phyloP scores from a whole-genome alignment of 2,113 vertebrate genomes.

The Toxotes chatareus region DNA sequence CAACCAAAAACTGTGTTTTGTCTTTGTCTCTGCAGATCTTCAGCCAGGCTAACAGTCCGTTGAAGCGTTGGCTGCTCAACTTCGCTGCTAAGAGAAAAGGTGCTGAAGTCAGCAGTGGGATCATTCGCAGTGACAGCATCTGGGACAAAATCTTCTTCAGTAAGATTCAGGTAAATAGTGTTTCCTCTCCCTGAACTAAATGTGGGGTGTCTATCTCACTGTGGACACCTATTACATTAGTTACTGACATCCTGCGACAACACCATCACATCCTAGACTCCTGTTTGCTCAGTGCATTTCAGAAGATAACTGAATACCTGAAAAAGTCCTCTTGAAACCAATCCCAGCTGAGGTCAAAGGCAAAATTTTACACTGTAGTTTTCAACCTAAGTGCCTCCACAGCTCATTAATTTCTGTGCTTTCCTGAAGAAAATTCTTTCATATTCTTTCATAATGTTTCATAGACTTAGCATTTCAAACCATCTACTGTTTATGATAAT shows the following conservation, averaged over 20 bases:
- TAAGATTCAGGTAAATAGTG: conserved; percentile 90
- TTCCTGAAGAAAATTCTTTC: too few relatives aligned
- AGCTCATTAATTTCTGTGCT: too few relatives aligned
- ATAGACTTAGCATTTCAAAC: too few relatives aligned
- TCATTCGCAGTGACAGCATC: conserved; percentile 93
- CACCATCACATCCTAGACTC: neutral
- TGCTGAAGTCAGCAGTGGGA: conserved; percentile 91
- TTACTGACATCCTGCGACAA: neutral
- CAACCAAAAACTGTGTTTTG: neutral
- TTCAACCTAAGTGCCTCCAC: too few relatives aligned
- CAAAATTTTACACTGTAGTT: too few relatives aligned
- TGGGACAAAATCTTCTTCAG: conserved; percentile 98
- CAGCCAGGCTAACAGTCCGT: conserved; percentile 91
- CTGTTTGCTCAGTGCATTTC: neutral
- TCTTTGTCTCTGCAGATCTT: conserved; percentile 87
- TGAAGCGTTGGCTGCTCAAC: conserved; percentile 95
- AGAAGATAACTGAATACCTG: neutral
- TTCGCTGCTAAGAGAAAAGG: conserved; percentile 97
- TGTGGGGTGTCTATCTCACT: neutral
- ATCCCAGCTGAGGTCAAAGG: too few relatives aligned
- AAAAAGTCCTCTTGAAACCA: neutral
- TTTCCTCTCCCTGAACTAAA: neutral
- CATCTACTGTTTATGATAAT: too few relatives aligned
- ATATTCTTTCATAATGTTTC: too few relatives aligned
- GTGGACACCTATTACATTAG: neutral